phyloP scores from a whole-genome alignment of 2,888 invertebrate species.

The Slavum lentiscoides region DNA sequence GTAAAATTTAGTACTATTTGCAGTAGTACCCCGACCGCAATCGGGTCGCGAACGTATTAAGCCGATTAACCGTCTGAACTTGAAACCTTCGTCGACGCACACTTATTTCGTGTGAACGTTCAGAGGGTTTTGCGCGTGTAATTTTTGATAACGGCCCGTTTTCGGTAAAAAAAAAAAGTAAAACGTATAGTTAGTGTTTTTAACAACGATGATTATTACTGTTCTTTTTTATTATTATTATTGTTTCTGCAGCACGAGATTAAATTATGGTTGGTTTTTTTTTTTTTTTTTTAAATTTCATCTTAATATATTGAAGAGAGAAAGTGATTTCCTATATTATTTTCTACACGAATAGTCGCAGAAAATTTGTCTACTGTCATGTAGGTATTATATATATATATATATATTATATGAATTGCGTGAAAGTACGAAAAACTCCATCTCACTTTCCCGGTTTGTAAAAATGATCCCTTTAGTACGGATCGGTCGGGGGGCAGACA shows the following conservation, averaged over 20 bases:
- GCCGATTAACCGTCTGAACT: conserved; percentile 5
- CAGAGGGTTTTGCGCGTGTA: not conserved
- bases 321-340: conserved; percentile 18
- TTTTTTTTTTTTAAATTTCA: not conserved
- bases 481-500: too few relatives aligned
- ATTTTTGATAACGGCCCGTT: not conserved
- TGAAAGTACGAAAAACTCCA: conserved; percentile 16
- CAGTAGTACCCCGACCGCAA: not conserved
- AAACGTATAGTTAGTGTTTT: not conserved
- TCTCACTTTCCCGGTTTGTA: conserved; percentile 22
- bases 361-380: not conserved
- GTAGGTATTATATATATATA: not conserved
- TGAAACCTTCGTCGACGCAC: not conserved
- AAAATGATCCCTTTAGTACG: conserved; percentile 27
- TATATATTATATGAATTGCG: not conserved
- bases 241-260: not conserved
- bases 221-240: too few relatives aligned
- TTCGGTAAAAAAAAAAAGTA: not conserved
- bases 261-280: not conserved
- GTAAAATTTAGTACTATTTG: not conserved
- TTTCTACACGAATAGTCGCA: conserved; percentile 15
- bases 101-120: not conserved
- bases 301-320: not conserved
- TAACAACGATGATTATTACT: not conserved
- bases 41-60: not conserved